phyloP scores from a whole-genome alignment of 1,140 invertebrate genomes.

The Penaeus indicus region DNA sequence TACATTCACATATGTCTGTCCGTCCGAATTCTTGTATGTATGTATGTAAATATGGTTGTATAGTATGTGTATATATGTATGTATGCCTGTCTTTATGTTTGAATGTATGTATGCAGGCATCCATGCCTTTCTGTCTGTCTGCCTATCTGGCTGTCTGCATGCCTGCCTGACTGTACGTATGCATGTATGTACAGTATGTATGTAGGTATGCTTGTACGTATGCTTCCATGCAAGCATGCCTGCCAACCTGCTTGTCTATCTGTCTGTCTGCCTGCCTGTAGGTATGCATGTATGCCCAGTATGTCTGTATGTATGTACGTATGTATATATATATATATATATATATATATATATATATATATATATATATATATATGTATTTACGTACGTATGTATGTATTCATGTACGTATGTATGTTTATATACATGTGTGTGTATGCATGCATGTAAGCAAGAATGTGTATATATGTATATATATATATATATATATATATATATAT shows the following conservation, averaged over 20 bases:
- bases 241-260: too few relatives aligned
- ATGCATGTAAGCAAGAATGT: background rate
- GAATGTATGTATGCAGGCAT: background rate
- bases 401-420: constrained; percentile 2
- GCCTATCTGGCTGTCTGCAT: too few relatives aligned
- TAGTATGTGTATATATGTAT: too few relatives aligned
- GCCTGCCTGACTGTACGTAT: too few relatives aligned
- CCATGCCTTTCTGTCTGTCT: background rate
- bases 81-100: too few relatives aligned
- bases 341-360: background rate
- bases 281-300: background rate
- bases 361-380: constrained; percentile 14
- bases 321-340: too few relatives aligned
- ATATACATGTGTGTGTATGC: background rate
- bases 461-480: constrained; percentile 14
- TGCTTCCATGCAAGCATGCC: background rate
- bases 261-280: background rate
- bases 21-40: background rate
- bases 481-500: constrained; percentile 1
- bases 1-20: background rate
- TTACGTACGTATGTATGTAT: constrained; percentile 8
- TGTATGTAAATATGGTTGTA: background rate
- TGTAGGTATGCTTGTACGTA: background rate
- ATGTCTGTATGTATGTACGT: too few relatives aligned
- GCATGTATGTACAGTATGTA: too few relatives aligned